Conservation (phyloP, 2,113 vertebrate species). For the Oryzias woworae region DNA sequence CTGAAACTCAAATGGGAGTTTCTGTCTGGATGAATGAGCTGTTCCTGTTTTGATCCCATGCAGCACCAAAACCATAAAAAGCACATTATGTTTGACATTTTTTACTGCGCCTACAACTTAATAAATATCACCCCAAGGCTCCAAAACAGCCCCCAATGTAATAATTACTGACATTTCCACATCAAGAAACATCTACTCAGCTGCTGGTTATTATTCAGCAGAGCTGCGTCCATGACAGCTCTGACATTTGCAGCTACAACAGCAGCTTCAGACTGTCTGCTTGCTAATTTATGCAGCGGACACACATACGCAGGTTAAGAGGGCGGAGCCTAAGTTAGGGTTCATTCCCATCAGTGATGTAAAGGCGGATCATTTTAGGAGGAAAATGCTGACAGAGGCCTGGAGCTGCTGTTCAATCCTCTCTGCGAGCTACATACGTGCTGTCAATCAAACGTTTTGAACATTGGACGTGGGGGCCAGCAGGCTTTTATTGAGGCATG, state of each 20-base stretch:
- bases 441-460: no score
- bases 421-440: no score
- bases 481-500: no score
- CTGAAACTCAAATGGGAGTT: not conserved
- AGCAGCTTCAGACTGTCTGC: no score
- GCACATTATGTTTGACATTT: conserved; percentile 28
- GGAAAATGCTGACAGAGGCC: no score
- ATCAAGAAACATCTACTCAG: conserved; percentile 2
- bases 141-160: not conserved
- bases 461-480: no score
- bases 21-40: not conserved
- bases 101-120: conserved; percentile 3
- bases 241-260: not conserved
- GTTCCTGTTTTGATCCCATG: not conserved
- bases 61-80: conserved; percentile 3
- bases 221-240: not conserved
- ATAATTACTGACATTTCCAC: conserved; percentile 31
- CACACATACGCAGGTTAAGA: no score
- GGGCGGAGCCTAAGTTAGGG: no score
- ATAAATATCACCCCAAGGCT: conserved; percentile 1
- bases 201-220: not conserved
- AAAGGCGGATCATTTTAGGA: no score
- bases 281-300: no score
- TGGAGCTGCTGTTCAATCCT: no score
- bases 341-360: no score